Percentiles rank a stretch among this genome's conserved stretches.
phyloP scores from a whole-genome alignment of 2,797 vertebrate genomes.

The Natrix natrix region DNA sequence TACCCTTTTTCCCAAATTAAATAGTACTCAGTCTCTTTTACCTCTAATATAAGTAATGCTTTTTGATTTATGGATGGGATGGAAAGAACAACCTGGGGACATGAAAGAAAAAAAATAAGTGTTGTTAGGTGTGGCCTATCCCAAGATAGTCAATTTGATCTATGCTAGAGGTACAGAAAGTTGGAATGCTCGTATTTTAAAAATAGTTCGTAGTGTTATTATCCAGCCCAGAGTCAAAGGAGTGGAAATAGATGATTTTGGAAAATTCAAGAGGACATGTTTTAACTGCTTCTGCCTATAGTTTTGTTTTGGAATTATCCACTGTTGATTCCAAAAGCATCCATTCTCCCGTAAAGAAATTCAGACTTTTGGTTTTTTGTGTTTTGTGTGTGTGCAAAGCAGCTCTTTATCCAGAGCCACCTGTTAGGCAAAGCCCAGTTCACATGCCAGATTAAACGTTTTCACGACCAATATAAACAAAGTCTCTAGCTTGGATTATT shows the following conservation, averaged over 20 bases:
- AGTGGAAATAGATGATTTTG: not conserved
- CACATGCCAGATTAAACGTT: not conserved
- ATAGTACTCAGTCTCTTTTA: not conserved
- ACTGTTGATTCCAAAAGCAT: not conserved
- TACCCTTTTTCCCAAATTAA: too few species aligned
- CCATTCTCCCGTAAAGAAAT: not conserved
- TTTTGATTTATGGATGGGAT: not conserved
- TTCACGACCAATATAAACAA: not conserved
- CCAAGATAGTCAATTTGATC: not conserved
- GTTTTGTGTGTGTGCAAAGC: not conserved
- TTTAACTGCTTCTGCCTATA: not conserved
- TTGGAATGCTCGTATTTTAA: not conserved
- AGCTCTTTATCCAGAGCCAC: not conserved
- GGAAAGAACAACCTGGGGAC: not conserved
- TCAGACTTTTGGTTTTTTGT: not conserved
- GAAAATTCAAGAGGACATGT: not conserved
- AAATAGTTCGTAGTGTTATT: not conserved
- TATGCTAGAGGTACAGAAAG: not conserved
- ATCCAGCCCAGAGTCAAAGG: not conserved
- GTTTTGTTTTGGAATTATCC: not conserved
- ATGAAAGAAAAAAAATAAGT: not conserved
- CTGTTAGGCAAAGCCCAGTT: not conserved
- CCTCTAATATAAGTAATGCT: not conserved
- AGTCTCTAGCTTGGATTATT: not conserved
- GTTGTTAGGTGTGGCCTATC: not conserved